Base-by-base conservation (phyloP, 2,888 invertebrate species). In the Rhimphoctona megacephalus region DNA sequence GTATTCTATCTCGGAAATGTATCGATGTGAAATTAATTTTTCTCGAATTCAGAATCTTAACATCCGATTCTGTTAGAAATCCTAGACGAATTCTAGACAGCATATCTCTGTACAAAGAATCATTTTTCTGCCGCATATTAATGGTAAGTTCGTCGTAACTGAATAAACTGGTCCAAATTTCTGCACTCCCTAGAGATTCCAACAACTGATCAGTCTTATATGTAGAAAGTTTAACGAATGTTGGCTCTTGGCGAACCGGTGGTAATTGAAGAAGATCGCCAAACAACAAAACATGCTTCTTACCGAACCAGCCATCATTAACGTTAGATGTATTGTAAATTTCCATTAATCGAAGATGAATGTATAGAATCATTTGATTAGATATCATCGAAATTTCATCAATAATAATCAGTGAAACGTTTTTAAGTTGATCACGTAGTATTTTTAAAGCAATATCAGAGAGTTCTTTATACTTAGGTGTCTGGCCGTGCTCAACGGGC, bases 231-330 rank as follows among this genome's bases (percentile, higher is more conserved):
- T 90, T 86, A 49, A 89, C 85, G 80, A 90, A 93, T 25, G 90
- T 87, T 17, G 92, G 91, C 46, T 89, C 83, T 86, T 91, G 90
- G 70, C 87, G 89, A 25, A 92, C 92, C 7, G 92, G 92, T n/a
- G 92, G 92, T 19, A 92, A 89, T 85, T 82, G 83, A n/a, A 79
- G 69, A 46, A 85, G 70, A 61, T 85, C 85, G 46, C 46, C 46
- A 46, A 46, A 46, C 14, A 46, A 46, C 46, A 46, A 46, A 46
- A 46, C 46, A 46, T 46, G 46, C 46, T 46, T 46, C 14, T 46
- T 46, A 46, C 46, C 46, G 7, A 46, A 46, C 46, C 46, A 46
- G 46, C 46, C 46, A 46, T 46, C 46, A n/a, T 54, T 8, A 54
- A n/a, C 54, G 54, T 54, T 19, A 0, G 54, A 22, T 19, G 36